A percentile compares a stretch with the other conserved stretches of the same genome.
These are phyloP conservation scores for Rhinatrema bivittatum DNA, from an alignment of 2,797 vertebrate genomes.

Conservation along the genomic window DNA sequence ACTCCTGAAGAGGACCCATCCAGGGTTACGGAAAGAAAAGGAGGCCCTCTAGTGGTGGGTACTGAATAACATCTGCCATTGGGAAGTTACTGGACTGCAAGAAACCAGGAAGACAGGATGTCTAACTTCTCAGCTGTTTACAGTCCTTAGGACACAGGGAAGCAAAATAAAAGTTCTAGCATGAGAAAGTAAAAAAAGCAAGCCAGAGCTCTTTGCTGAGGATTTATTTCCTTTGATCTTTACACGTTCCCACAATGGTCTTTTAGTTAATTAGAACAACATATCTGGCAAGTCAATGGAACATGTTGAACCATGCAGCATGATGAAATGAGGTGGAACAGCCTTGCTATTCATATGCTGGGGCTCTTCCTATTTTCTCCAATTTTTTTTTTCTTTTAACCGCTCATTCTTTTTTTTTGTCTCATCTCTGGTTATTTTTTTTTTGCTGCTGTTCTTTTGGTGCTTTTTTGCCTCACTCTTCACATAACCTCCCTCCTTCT, in stretches of 20 bases:
- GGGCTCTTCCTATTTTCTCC: not conserved
- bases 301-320: conserved; percentile 1
- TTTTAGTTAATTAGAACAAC: too few relatives aligned
- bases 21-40: too few relatives aligned
- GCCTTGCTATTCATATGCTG: not conserved
- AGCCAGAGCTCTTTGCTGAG: not conserved
- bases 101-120: too few relatives aligned
- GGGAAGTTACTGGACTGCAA: too few relatives aligned
- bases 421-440: not conserved
- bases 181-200: too few relatives aligned
- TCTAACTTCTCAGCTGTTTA: too few relatives aligned
- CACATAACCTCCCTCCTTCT: not conserved
- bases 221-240: not conserved
- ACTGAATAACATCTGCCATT: too few relatives aligned
- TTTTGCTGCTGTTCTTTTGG: not conserved
- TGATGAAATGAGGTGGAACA: conserved; percentile 10
- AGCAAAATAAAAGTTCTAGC: too few relatives aligned
- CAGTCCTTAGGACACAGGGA: too few relatives aligned
- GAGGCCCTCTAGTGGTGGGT: too few relatives aligned
- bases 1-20: too few relatives aligned
- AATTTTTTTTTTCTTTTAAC: not conserved
- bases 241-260: conserved; percentile 5
- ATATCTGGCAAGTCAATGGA: conserved; percentile 3
- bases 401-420: not conserved
- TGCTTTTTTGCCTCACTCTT: not conserved